A percentile compares a stretch with the other conserved stretches of the same genome.
phyloP scores from a whole-genome alignment of 2,113 vertebrate genomes.

The zebrafish (Danio rerio) region DNA sequence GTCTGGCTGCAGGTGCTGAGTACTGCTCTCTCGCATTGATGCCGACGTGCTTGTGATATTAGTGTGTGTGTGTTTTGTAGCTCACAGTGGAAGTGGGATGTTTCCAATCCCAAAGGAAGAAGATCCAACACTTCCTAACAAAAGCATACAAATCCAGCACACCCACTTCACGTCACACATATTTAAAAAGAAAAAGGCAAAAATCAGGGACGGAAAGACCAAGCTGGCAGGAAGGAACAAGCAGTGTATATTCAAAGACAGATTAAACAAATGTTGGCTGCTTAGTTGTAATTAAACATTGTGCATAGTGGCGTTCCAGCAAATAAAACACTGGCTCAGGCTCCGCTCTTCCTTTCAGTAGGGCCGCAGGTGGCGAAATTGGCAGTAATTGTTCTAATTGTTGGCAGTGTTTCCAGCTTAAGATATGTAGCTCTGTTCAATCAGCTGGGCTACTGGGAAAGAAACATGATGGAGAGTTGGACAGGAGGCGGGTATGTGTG shows the following conservation, averaged over 20 bases:
- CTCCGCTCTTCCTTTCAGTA: constrained; percentile 40
- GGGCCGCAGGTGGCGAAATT: constrained; percentile 55
- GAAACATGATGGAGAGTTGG: constrained; percentile 24
- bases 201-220: constrained; percentile 19
- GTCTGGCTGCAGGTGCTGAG: constrained; percentile 24
- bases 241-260: constrained; percentile 46
- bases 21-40: constrained; percentile 19
- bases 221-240: constrained; percentile 47
- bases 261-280: constrained; percentile 59
- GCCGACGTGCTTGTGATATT: neutral
- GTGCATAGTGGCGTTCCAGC: constrained; percentile 59
- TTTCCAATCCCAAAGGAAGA: neutral
- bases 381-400: constrained; percentile 63
- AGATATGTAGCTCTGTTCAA: constrained; percentile 48
- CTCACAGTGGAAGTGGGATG: neutral
- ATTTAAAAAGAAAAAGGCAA: constrained; percentile 24
- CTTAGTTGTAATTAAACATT: constrained; percentile 64
- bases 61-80: neutral
- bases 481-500: neutral
- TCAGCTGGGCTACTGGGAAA: constrained; percentile 41
- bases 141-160: constrained; percentile 24
- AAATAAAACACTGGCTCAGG: constrained; percentile 57
- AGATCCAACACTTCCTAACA: constrained; percentile 11
- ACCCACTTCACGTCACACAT: constrained; percentile 31
- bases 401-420: constrained; percentile 57